Conservation (phyloP, 2,888 invertebrate genomes). For the Zonitis immaculata region DNA sequence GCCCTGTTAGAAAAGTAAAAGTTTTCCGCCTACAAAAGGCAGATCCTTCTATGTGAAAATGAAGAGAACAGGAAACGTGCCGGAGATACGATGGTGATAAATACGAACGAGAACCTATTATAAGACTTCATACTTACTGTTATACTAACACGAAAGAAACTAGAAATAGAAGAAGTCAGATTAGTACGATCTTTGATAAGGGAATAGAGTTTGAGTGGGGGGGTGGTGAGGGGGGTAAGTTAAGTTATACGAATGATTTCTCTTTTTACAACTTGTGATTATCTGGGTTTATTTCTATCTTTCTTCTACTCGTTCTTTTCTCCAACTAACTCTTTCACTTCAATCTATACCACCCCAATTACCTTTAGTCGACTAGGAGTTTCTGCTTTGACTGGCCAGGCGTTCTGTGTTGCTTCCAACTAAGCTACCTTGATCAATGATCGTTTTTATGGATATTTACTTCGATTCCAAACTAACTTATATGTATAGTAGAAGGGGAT, state of each 20-base stretch:
- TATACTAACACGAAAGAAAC: conserved; percentile 42
- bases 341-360: conserved; percentile 25
- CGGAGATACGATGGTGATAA: conserved; percentile 42
- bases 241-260: too few species aligned
- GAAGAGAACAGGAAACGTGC: conserved; percentile 37
- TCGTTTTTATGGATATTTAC: conserved; percentile 32
- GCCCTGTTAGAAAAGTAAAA: conserved; percentile 33
- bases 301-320: conserved; percentile 7
- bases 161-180: conserved; percentile 44
- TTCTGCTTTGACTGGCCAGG: conserved; percentile 33
- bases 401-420: conserved; percentile 24
- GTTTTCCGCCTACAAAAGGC: conserved; percentile 24
- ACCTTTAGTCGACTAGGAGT: conserved; percentile 32
- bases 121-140: conserved; percentile 41
- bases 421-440: conserved; percentile 37
- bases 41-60: neutral
- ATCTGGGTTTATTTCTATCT: conserved; percentile 15
- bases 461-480: conserved; percentile 23
- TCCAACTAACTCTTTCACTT: conserved; percentile 20
- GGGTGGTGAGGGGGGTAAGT: too few species aligned
- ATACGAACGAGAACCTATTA: conserved; percentile 40
- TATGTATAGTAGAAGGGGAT: neutral
- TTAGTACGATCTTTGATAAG: conserved; percentile 44
- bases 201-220: conserved; percentile 21
- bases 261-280: conserved; percentile 4